Evolutionary conservation across 2,113 vertebrate genomes (phyloP).

Genomic region (Mesitornis unicolor): DNA sequence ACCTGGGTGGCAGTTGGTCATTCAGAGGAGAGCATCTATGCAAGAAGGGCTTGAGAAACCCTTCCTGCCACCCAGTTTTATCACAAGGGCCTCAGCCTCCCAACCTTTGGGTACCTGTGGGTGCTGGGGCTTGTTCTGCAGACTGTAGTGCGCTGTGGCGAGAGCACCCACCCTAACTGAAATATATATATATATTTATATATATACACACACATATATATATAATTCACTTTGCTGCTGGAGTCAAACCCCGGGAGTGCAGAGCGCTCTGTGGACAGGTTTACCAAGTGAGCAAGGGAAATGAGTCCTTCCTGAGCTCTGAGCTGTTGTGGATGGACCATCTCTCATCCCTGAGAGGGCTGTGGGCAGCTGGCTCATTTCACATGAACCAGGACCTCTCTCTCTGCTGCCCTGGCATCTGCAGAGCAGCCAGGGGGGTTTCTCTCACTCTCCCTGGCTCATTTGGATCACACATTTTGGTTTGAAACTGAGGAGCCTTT

Average conservation of each 20-base stretch:
- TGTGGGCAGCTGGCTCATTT: neutral
- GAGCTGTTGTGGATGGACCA: neutral
- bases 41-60: neutral
- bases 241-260: neutral
- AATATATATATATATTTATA: too few species aligned
- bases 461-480: neutral
- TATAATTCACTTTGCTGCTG: neutral
- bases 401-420: neutral
- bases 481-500: neutral
- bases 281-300: neutral
- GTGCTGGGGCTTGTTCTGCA: neutral
- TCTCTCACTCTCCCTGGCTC: neutral
- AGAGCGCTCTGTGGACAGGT: neutral
- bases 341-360: neutral
- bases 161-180: neutral
- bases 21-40: neutral
- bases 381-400: neutral
- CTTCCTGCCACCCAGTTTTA: neutral
- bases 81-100: neutral
- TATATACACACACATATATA: too few species aligned
- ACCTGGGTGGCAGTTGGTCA: neutral
- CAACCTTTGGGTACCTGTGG: accelerated
- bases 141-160: neutral
- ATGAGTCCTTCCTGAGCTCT: neutral
- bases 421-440: neutral